Percentiles rank a stretch among this genome's conserved stretches.
phyloP scores from a whole-genome alignment of 2,797 vertebrate genomes.

The Gephyroberyx darwinii region DNA sequence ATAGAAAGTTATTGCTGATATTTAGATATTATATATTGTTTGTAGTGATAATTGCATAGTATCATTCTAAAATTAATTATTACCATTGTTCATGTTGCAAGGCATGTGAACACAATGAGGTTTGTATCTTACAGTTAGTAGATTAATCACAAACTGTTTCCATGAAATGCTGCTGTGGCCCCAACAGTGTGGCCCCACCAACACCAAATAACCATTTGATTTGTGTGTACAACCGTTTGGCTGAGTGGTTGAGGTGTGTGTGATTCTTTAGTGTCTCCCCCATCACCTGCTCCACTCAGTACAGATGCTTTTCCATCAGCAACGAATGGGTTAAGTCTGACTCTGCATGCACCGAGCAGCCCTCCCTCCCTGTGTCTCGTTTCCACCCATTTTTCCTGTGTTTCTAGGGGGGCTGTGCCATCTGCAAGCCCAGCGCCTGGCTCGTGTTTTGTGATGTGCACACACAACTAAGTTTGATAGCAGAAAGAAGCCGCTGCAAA shows the following conservation, averaged over 20 bases:
- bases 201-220: not conserved
- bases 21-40: no score
- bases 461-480: conserved; percentile 59
- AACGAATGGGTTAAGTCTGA: conserved; percentile 81
- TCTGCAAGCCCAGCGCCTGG: conserved; percentile 54
- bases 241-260: no score
- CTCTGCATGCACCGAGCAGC: conserved; percentile 73
- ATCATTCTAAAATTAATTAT: conserved; percentile 2
- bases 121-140: not conserved
- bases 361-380: conserved; percentile 10
- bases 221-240: no score
- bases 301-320: conserved; percentile 33
- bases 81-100: not conserved
- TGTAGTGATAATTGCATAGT: not conserved
- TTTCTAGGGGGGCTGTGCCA: conserved; percentile 56
- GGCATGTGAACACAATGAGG: not conserved
- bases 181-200: not conserved
- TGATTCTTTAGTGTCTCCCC: not conserved
- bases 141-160: not conserved
- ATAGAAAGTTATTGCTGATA: no score
- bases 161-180: no score
- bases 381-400: conserved; percentile 68
- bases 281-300: conserved; percentile 25
- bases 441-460: conserved; percentile 35
- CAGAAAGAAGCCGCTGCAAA: conserved; percentile 6